Evolutionary conservation across 2,888 invertebrate genomes (phyloP), one percentile per base, ranked within the genome.

Genomic region (Amphiduros pacificus): DNA sequence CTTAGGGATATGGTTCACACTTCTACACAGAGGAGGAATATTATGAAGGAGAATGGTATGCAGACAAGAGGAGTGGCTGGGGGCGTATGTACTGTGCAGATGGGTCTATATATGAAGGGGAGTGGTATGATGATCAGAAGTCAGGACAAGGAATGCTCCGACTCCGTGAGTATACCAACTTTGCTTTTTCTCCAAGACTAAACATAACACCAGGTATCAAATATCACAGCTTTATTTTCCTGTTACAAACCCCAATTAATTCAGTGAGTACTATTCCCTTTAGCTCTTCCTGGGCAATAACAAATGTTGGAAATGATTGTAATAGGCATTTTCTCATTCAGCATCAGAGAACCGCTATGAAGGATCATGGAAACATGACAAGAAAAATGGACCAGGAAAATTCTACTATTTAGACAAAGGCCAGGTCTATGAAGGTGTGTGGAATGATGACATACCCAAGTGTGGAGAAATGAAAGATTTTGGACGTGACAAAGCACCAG

Each of bases 11-110:
- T 74, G 83, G 83, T 53, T 81, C 82, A 41, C 76, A 79, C 62
- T 82, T 80, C 69, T 82, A 79, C 68, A 70, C 72, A 14, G 77
- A 79, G 27, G 69, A 72, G n/a, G 81, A 81, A 62, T 81, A 77
- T 65, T 83, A 82, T 69, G 83, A 83, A 65, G 83, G 83, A 0
- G 82, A 83, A 69, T 83, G 81, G 80, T 81, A 81, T 63, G 78
- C 74, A 11, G 81, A 78, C 52, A 79, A 82, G 60, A 65, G 82
- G 50, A 80, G 81, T 69, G 83, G 83, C 28, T 83, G 83, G 83
- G 83, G 83, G 14, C 69, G 83, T n/a, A 82, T 83, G 82, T 79
- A 81, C 62, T 81, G 73, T 63, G 69, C 71, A 22, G 82, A 83
- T 74, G 81, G 79, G 2, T 77, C 77, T 22, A 78, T 79, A 44